phyloP scores from a whole-genome alignment of 2,888 invertebrate genomes.

The Bugulina stolonifera region DNA sequence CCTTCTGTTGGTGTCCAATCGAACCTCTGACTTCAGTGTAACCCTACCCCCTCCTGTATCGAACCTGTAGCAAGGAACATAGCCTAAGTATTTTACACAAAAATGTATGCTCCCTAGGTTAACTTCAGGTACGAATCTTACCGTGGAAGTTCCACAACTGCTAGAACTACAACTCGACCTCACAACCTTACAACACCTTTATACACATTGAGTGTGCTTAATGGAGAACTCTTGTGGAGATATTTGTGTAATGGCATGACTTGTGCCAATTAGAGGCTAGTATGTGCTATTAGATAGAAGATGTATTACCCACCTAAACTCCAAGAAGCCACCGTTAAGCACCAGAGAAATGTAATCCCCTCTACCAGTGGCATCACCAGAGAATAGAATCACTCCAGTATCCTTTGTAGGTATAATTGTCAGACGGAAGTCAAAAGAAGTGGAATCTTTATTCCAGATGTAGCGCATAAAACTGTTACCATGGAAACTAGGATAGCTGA shows the following conservation, averaged over 20 bases:
- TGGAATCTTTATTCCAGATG: not conserved
- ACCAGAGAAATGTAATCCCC: slow-evolving; percentile 13
- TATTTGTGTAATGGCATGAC: no score
- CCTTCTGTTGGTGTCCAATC: slow-evolving; percentile 3
- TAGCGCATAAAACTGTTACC: slow-evolving; percentile 17
- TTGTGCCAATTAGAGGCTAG: no score
- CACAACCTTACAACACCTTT: no score
- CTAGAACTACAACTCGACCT: no score
- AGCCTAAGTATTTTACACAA: no score
- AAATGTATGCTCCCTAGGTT: no score
- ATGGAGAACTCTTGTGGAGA: no score
- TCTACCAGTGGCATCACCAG: not conserved
- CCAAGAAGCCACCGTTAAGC: not conserved
- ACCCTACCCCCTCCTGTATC: not conserved
- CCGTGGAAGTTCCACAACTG: no score
- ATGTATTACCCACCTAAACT: no score
- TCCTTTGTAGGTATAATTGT: not conserved
- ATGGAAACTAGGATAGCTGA: not conserved
- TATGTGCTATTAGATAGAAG: no score
- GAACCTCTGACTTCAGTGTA: not conserved
- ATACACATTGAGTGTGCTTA: no score
- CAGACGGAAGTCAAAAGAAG: not conserved
- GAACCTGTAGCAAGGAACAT: not conserved
- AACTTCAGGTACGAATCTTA: no score
- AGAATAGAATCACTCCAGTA: not conserved